Evolutionary conservation across 2,888 invertebrate genomes (phyloP).

Genomic region (Dioctria rufipes): DNA sequence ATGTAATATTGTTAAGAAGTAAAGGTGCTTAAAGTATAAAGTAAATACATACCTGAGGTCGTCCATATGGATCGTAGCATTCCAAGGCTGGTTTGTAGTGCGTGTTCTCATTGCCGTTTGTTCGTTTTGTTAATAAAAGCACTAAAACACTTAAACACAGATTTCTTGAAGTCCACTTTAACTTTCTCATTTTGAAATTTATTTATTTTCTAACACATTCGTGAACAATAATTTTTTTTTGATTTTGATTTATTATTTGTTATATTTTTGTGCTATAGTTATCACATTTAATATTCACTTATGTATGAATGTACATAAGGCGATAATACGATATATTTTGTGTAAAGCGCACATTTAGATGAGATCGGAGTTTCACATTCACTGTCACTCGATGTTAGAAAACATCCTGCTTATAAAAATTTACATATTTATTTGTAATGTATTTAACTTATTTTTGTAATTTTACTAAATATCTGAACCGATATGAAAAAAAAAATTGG

Average conservation of each 20-base stretch:
- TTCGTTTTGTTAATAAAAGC: conserved; percentile 55
- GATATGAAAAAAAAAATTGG: no score
- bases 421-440: no score
- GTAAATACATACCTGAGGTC: conserved; percentile 72
- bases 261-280: background rate
- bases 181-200: conserved; percentile 65
- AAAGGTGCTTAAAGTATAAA: background rate
- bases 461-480: no score
- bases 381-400: background rate
- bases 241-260: no score
- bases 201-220: conserved; percentile 22
- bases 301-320: background rate
- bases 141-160: conserved; percentile 61
- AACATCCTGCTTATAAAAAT: no score
- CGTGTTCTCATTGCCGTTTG: conserved; percentile 64
- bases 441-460: no score
- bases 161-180: conserved; percentile 66
- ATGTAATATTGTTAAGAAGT: background rate
- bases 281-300: conserved; percentile 9
- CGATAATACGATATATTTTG: background rate
- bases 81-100: conserved; percentile 70
- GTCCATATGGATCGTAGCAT: conserved; percentile 74
- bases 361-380: background rate
- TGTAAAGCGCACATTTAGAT: conserved; percentile 20
- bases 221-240: background rate